These are phyloP conservation scores for Puffinus mauretanicus DNA, from an alignment of 2,113 vertebrate species.

Conservation along the genomic window DNA sequence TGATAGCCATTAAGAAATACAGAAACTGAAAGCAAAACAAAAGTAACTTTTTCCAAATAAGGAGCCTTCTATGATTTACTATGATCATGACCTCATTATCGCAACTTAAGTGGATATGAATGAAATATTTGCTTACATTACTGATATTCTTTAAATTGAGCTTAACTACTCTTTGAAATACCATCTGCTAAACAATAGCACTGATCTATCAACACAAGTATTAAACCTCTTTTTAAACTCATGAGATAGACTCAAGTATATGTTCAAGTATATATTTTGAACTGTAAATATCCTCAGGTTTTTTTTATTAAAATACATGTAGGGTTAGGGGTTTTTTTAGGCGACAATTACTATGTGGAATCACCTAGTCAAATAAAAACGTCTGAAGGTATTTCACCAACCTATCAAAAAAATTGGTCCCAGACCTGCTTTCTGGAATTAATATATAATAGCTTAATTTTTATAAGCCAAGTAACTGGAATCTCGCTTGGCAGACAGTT, in stretches of 20 bases:
- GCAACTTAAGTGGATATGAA: not conserved
- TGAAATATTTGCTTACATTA: not conserved
- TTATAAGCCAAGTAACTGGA: conserved; percentile 16
- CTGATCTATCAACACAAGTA: not conserved
- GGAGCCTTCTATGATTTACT: not conserved
- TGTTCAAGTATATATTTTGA: not conserved
- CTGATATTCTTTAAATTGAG: not conserved
- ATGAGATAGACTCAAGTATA: not conserved
- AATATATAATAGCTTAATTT: not conserved
- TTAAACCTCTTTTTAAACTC: not conserved
- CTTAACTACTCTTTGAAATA: not conserved
- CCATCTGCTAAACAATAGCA: not conserved
- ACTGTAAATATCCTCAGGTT: not conserved
- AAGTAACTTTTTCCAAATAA: not conserved
- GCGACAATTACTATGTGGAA: not conserved
- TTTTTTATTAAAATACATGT: not conserved
- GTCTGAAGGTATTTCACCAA: not conserved
- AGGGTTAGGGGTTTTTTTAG: not conserved
- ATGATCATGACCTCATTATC: not conserved
- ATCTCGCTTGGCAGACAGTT: conserved; percentile 11
- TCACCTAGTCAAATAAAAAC: not conserved
- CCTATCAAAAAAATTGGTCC: not conserved
- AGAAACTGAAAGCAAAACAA: not conserved
- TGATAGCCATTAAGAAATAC: not conserved
- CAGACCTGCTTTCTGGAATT: not conserved